Percentiles rank a stretch among this genome's conserved stretches.
phyloP scores from a whole-genome alignment of 1,140 invertebrate species.

The Drosophila suzukii region DNA sequence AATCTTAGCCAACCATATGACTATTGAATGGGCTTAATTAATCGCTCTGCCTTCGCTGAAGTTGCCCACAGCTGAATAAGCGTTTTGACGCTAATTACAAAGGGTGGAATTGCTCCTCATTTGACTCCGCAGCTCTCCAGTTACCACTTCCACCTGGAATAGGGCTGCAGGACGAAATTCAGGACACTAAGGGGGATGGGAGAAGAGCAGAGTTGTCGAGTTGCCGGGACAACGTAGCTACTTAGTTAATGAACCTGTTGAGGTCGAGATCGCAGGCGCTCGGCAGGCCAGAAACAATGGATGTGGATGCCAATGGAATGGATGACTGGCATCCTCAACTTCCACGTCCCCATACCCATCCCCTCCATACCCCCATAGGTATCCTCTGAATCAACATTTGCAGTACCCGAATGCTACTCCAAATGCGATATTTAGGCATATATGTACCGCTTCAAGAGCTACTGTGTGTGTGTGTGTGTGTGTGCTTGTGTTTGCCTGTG shows the following conservation, averaged over 20 bases:
- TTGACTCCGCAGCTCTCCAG: constrained; percentile 16
- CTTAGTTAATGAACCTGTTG: constrained; percentile 82
- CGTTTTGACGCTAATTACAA: constrained; percentile 54
- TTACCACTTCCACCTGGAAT: constrained; percentile 15
- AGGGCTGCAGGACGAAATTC: constrained; percentile 30
- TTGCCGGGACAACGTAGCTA: constrained; percentile 63
- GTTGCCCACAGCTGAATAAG: constrained; percentile 32
- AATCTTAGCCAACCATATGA: background rate
- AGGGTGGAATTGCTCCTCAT: constrained; percentile 12
- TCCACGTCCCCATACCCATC: background rate
- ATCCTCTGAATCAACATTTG: constrained; percentile 38
- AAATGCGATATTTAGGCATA: constrained; percentile 56
- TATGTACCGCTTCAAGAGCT: constrained; percentile 12
- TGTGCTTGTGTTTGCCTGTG: constrained; percentile 66
- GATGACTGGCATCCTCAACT: constrained; percentile 26
- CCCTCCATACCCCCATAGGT: no score
- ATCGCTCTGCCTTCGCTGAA: constrained; percentile 22
- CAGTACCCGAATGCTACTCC: constrained; percentile 42
- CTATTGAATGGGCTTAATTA: background rate
- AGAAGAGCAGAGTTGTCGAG: constrained; percentile 27
- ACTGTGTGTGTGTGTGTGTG: constrained; percentile 54
- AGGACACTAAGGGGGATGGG: constrained; percentile 7
- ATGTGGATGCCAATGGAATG: constrained; percentile 24
- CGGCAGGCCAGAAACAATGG: constrained; percentile 40
- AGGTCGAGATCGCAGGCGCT: constrained; percentile 53